These are phyloP conservation scores for Perizoma flavofasciatum DNA, from an alignment of 2,888 invertebrate genomes.

Conservation along the genomic window DNA sequence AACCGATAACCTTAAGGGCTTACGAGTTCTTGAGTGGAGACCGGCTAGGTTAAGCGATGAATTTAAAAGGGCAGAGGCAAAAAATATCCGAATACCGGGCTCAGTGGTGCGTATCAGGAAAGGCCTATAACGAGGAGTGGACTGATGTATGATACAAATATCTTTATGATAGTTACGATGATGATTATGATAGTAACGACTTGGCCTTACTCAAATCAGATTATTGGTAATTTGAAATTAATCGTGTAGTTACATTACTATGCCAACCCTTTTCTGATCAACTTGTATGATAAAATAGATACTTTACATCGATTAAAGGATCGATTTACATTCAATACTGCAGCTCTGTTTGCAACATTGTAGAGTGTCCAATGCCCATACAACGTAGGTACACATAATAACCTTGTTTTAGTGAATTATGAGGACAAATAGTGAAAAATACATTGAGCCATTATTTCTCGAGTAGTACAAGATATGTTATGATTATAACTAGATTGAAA, in stretches of 20 bases:
- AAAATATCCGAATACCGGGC: too few species aligned
- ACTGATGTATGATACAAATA: too few species aligned
- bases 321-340: conserved; percentile 59
- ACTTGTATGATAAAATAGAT: conserved; percentile 34
- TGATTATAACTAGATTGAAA: conserved; percentile 11
- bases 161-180: too few species aligned
- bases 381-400: conserved; percentile 10
- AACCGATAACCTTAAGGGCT: too few species aligned
- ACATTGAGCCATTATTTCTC: conserved; percentile 29
- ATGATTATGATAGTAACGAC: too few species aligned
- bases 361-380: conserved; percentile 22
- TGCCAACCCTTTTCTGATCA: conserved; percentile 5
- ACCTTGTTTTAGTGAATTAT: conserved; percentile 31
- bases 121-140: too few species aligned
- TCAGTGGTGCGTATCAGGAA: too few species aligned
- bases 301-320: conserved; percentile 50
- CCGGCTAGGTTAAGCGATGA: too few species aligned
- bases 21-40: too few species aligned
- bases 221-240: neutral
- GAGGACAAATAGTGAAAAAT: conserved; percentile 22
- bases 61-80: too few species aligned
- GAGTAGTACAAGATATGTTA: conserved; percentile 3
- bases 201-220: neutral
- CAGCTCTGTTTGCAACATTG: conserved; percentile 35
- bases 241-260: neutral